Percentiles rank a stretch among this genome's conserved stretches.
Conservation (phyloP, 2,888 invertebrate species). For the Epicampocera succincta region DNA sequence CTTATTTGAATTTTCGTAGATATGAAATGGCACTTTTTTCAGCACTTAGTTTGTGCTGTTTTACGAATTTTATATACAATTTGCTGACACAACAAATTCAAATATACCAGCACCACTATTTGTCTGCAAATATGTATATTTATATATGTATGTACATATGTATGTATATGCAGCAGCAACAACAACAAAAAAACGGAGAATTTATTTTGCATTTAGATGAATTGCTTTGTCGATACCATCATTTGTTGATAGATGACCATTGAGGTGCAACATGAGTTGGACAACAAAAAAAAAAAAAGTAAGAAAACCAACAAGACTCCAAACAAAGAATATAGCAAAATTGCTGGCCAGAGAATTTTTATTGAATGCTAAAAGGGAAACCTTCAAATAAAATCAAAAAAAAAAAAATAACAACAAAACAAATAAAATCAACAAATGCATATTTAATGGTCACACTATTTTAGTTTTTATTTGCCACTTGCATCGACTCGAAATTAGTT, state of each 20-base stretch:
- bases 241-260: constrained; percentile 67
- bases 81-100: constrained; percentile 57
- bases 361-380: neutral
- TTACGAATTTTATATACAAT: constrained; percentile 50
- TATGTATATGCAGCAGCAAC: neutral
- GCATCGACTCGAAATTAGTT: constrained; percentile 61
- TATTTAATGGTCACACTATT: constrained; percentile 61
- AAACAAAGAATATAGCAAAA: constrained; percentile 17
- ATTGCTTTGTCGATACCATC: constrained; percentile 70
- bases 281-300: neutral
- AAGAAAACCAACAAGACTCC: neutral
- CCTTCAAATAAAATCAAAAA: constrained; percentile 34
- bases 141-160: neutral
- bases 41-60: constrained; percentile 37
- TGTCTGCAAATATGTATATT: constrained; percentile 15
- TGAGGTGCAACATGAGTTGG: constrained; percentile 67
- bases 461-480: constrained; percentile 51
- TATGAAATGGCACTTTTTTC: constrained; percentile 53
- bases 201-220: constrained; percentile 69
- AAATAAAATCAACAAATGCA: constrained; percentile 60
- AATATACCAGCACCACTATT: neutral
- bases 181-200: constrained; percentile 31
- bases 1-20: constrained; percentile 69
- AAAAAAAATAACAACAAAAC: too few species aligned
- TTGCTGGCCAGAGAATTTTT: constrained; percentile 26